A percentile compares a stretch with the other conserved stretches of the same genome.
Conservation (phyloP, 2,113 vertebrate species). For the Chinchilla lanigera region DNA sequence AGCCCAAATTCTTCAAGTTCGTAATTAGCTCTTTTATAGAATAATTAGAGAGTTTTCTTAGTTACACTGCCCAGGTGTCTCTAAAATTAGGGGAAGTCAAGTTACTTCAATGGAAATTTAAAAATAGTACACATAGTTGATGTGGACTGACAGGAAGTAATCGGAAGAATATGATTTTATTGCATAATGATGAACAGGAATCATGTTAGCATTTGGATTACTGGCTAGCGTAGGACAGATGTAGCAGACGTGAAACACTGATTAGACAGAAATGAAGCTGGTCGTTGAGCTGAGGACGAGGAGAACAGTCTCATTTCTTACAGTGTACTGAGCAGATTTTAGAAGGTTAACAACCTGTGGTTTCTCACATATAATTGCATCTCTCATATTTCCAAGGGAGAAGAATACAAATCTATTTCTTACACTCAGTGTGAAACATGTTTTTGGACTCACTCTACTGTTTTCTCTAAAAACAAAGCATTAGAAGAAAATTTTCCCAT, state of each 20-base stretch:
- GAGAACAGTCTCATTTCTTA: constrained; percentile 41
- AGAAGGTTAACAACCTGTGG: constrained; percentile 23
- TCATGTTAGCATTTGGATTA: neutral
- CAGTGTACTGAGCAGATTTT: neutral
- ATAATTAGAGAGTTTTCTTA: neutral
- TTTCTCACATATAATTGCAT: neutral
- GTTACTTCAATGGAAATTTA: constrained; percentile 2
- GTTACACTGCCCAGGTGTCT: constrained; percentile 10
- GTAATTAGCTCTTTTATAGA: neutral
- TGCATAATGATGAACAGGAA: constrained; percentile 43
- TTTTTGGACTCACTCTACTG: neutral
- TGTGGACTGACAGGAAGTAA: neutral
- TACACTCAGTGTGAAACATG: neutral
- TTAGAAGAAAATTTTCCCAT: neutral
- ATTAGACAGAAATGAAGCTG: constrained; percentile 39
- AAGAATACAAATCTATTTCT: neutral
- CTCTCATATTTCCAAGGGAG: neutral
- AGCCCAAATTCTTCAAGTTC: constrained; percentile 19
- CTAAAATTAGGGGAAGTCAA: constrained; percentile 9
- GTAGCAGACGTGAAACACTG: neutral
- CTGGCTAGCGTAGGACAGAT: neutral
- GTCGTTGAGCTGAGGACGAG: constrained; percentile 17
- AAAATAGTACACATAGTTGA: neutral
- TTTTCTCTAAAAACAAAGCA: neutral
- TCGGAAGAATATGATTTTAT: neutral